phyloP scores from a whole-genome alignment of 2,888 invertebrate genomes.

The Lissocephala sabroskyi region DNA sequence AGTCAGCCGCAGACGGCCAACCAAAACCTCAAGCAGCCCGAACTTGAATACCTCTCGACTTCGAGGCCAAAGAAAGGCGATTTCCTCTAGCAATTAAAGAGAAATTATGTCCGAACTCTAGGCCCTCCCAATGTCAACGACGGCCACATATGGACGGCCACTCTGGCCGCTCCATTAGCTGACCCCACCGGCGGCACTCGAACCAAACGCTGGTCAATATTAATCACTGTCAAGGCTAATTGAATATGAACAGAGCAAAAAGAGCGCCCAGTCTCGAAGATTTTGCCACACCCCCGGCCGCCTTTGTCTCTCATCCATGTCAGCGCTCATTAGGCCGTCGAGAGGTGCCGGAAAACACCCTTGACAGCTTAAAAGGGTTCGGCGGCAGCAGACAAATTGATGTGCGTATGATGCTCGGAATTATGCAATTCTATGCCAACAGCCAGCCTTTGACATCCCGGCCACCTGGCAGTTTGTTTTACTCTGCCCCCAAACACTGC shows the following conservation, averaged over 20 bases:
- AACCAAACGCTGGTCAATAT: conserved; percentile 61
- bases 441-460: no score
- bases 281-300: no score
- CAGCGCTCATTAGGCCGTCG: conserved; percentile 44
- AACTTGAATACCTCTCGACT: no score
- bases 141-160: not conserved
- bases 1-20: conserved; percentile 2
- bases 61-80: conserved; percentile 9
- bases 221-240: conserved; percentile 62
- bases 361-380: conserved; percentile 65
- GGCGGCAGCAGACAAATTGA: not conserved
- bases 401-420: conserved; percentile 11
- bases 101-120: conserved; percentile 39
- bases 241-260: conserved; percentile 47
- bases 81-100: conserved; percentile 19
- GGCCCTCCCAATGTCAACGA: not conserved
- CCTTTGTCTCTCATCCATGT: no score
- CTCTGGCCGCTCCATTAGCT: not conserved
- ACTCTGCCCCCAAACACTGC: conserved; percentile 4
- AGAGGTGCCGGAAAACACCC: conserved; percentile 31
- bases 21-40: no score
- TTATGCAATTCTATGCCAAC: conserved; percentile 14
- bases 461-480: not conserved
- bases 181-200: conserved; percentile 23
- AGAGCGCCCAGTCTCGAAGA: no score